Evolutionary conservation across 23 tunicate genomes (phyloP).

Genomic region (Phallusia fumigata): DNA sequence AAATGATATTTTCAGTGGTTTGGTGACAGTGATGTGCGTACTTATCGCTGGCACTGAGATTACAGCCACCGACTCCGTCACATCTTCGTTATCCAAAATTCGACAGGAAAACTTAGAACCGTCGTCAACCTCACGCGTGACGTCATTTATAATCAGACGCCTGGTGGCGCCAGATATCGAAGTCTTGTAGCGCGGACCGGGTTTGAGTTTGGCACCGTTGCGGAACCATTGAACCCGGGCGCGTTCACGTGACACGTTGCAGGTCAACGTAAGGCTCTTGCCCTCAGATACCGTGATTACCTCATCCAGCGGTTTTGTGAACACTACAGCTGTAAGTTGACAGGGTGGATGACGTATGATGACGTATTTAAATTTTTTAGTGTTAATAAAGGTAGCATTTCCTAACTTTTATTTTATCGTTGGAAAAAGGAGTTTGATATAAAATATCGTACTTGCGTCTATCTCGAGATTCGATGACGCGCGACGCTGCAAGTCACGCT

Average conservation of each 20-base stretch:
- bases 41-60: slow-evolving; percentile 50
- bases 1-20: too few relatives aligned
- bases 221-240: slow-evolving; percentile 91
- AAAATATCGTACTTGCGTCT: slow-evolving; percentile 67
- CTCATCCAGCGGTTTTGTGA: slow-evolving; percentile 67
- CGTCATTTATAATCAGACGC: slow-evolving; percentile 52
- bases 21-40: slow-evolving; percentile 21
- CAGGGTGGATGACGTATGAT: not conserved
- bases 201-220: slow-evolving; percentile 51
- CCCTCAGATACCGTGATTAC: slow-evolving; percentile 49
- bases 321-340: slow-evolving; percentile 57
- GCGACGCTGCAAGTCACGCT: slow-evolving; percentile 27
- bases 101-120: slow-evolving; percentile 67
- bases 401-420: not conserved
- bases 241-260: slow-evolving; percentile 73
- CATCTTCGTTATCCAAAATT: slow-evolving; percentile 74
- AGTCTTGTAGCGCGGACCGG: slow-evolving; percentile 65
- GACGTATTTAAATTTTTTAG: too few relatives aligned
- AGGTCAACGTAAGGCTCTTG: slow-evolving; percentile 51
- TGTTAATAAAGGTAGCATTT: too few relatives aligned
- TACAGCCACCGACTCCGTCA: slow-evolving; percentile 54
- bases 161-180: slow-evolving; percentile 55
- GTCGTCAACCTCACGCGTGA: slow-evolving; percentile 45
- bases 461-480: slow-evolving; percentile 45
- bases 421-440: not conserved